Evolutionary conservation across 2,797 vertebrate species (phyloP), one percentile per base, ranked within the genome.

Genomic region (Mergus octosetaceus): DNA sequence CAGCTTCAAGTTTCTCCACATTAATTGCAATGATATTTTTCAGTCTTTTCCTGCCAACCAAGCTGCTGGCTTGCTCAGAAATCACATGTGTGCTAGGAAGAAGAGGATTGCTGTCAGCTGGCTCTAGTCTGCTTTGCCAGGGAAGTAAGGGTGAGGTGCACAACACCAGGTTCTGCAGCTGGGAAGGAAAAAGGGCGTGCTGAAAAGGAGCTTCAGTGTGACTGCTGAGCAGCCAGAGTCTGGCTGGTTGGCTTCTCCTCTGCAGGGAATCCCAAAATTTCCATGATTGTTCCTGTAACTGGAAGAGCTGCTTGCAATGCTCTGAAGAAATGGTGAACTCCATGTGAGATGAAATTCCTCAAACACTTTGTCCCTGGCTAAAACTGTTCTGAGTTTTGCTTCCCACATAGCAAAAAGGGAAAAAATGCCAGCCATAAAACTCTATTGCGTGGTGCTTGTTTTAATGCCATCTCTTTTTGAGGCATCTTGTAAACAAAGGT

Each of bases 41-140:
- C 93, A 95, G 95, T 87, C 95, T 96, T 97, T 96, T 96, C 86
- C 90, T 96, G 95, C 95, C 94, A 97, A 11, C 68, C 53, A 68
- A 92, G 93, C 90, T 95, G 93, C 90, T 94, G 85, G 86, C 72
- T 95, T 1, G 57, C 74, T 94, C 95, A 94, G 89, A 49, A 95
- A 90, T 88, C 84, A 87, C 65, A 84, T 6, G 41, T 73, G 85
- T 53, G 86, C 66, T 57, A 69, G 77, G 47, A 89, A 87, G 69
- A 76, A 81, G 74, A 1, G 78, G 5, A 62, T 87, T 82, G 69
- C 84, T 62, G 49, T 94, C 78, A 79, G 91, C 90, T 95, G 87
- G n/a, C 34, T 86, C 61, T 71, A 0, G 0, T 90, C 71, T 94
- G 60, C 39, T 90, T 86, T 83, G 47, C 53, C 54, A 1, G 7